Percentiles rank a stretch among this genome's conserved stretches.
These are phyloP conservation scores for Corythucha ciliata DNA, from an alignment of 2,888 invertebrate species.

Conservation along the genomic window DNA sequence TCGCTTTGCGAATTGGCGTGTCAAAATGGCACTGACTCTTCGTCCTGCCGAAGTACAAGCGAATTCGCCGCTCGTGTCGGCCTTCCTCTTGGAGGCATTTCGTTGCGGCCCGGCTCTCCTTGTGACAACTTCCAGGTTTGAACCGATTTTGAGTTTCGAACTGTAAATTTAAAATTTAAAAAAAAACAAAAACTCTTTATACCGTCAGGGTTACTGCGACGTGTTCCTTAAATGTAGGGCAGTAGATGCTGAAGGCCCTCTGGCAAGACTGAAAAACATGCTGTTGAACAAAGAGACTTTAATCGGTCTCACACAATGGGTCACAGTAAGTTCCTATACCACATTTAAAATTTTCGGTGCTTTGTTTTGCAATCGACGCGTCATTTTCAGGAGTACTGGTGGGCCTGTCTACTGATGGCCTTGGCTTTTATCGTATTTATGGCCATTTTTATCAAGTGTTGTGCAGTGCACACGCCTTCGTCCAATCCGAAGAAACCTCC, in stretches of 20 bases:
- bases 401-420: conserved; percentile 85
- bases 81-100: conserved; percentile 70
- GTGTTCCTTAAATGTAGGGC: conserved; percentile 97
- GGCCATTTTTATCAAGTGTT: conserved; percentile 98
- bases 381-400: conserved; percentile 80
- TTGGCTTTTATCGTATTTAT: conserved; percentile 88
- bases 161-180: not conserved
- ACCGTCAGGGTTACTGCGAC: conserved; percentile 87
- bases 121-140: conserved; percentile 93
- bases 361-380: too few species aligned
- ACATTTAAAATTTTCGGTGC: too few species aligned
- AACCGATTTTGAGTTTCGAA: too few species aligned
- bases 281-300: conserved; percentile 85
- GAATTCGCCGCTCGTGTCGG: conserved; percentile 68
- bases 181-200: not conserved
- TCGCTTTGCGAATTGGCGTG: conserved; percentile 96
- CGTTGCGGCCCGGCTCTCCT: conserved; percentile 87
- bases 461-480: conserved; percentile 98
- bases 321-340: conserved; percentile 59
- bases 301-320: conserved; percentile 81
- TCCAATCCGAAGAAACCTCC: conserved; percentile 97
- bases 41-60: conserved; percentile 74
- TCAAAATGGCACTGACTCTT: conserved; percentile 65
- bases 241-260: conserved; percentile 96
- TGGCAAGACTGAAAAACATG: conserved; percentile 91